phyloP scores from a whole-genome alignment of 2,888 invertebrate species.

The Plebejus anna region DNA sequence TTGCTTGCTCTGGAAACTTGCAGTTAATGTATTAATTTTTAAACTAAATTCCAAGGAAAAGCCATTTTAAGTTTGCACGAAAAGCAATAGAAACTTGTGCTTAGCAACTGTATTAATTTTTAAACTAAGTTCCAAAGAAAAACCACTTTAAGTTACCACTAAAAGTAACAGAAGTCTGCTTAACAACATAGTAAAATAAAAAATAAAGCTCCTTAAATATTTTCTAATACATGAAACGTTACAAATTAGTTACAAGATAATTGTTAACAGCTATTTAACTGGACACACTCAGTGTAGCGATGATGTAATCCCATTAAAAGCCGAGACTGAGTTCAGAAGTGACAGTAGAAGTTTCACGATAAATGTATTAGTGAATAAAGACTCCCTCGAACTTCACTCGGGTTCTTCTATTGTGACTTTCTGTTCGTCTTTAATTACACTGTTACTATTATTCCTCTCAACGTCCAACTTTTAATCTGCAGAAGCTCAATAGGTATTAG shows the following conservation, averaged over 20 bases:
- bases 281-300: not conserved
- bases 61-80: too few species aligned
- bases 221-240: not conserved
- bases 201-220: not conserved
- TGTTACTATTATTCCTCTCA: constrained; percentile 13
- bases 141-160: too few species aligned
- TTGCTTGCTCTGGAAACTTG: too few species aligned
- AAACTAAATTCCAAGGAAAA: too few species aligned
- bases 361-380: constrained; percentile 27
- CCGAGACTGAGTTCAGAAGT: constrained; percentile 15
- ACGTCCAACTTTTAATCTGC: constrained; percentile 13
- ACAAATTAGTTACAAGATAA: not conserved
- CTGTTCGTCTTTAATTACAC: constrained; percentile 10
- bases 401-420: constrained; percentile 13
- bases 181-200: not conserved
- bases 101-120: not conserved
- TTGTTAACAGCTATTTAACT: constrained; percentile 1
- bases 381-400: constrained; percentile 11
- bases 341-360: constrained; percentile 26
- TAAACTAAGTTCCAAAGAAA: too few species aligned
- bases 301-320: constrained; percentile 15
- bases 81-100: too few species aligned
- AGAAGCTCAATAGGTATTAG: not conserved
- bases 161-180: too few species aligned
- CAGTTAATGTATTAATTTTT: too few species aligned